A percentile compares a stretch with the other conserved stretches of the same genome.
phyloP scores from a whole-genome alignment of 1,140 invertebrate genomes.

The Camponotus vicinus region DNA sequence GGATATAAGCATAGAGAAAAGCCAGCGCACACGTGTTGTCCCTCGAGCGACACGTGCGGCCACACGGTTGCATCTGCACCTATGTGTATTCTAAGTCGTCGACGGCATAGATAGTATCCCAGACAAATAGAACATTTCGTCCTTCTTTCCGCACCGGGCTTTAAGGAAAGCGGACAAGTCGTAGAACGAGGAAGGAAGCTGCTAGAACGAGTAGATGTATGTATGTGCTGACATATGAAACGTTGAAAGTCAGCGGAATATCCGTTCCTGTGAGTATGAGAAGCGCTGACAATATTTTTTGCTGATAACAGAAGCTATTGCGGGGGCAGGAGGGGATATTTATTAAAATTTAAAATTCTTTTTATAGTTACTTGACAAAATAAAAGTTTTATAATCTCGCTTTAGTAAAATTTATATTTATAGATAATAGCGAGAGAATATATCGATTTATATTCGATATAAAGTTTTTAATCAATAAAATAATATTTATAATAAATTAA shows the following conservation, averaged over 20 bases:
- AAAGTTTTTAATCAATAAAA: neutral
- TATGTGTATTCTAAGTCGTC: conserved; percentile 52
- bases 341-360: neutral
- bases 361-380: neutral
- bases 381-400: neutral
- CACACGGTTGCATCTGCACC: conserved; percentile 19
- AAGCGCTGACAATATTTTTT: neutral
- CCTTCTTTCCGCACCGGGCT: conserved; percentile 54
- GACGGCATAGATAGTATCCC: conserved; percentile 37
- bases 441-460: neutral
- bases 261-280: neutral
- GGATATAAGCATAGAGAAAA: conserved; percentile 39
- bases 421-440: neutral
- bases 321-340: neutral
- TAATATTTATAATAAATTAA: neutral
- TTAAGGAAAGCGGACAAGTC: conserved; percentile 44
- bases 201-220: conserved; percentile 38
- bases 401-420: neutral
- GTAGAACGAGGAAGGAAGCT: conserved; percentile 1
- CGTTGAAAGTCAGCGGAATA: conserved; percentile 49
- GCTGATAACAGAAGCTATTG: neutral
- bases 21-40: conserved; percentile 45
- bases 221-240: conserved; percentile 6
- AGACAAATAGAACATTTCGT: conserved; percentile 72
- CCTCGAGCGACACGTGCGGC: conserved; percentile 29